Percentiles rank a stretch among this genome's conserved stretches.
phyloP scores from a whole-genome alignment of 1,140 invertebrate species.

The Apis mellifera region DNA sequence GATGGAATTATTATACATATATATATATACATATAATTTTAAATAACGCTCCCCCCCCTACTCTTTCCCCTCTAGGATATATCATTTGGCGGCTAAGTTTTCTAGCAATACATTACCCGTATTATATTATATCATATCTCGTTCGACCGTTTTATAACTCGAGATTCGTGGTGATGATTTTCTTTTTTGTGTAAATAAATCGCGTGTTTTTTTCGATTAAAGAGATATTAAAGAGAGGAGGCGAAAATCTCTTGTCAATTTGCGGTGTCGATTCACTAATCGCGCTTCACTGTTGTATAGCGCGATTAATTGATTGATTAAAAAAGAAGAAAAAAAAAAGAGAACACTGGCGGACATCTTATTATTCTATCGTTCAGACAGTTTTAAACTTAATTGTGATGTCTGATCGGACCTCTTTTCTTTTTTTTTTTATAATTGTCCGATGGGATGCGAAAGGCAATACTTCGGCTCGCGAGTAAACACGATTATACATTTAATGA shows the following conservation, averaged over 20 bases:
- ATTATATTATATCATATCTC: too few relatives aligned
- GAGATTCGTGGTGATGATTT: not conserved
- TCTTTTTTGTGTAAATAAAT: slow-evolving; percentile 45
- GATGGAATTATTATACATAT: not conserved
- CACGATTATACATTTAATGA: slow-evolving; percentile 58
- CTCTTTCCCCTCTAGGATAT: too few relatives aligned
- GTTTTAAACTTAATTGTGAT: slow-evolving; percentile 3
- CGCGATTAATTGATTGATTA: not conserved
- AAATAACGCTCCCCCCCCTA: too few relatives aligned
- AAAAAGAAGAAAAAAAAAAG: not conserved
- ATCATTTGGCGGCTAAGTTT: not conserved
- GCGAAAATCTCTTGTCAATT: slow-evolving; percentile 54
- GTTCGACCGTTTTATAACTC: slow-evolving; percentile 50
- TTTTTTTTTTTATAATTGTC: slow-evolving; percentile 26
- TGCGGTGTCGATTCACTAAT: slow-evolving; percentile 54
- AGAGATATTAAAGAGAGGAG: not conserved
- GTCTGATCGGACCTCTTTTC: slow-evolving; percentile 7
- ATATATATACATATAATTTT: too few relatives aligned
- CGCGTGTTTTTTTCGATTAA: not conserved
- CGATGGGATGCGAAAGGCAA: slow-evolving; percentile 55
- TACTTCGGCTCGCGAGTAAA: slow-evolving; percentile 45
- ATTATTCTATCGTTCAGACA: not conserved
- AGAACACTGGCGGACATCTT: too few relatives aligned
- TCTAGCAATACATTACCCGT: slow-evolving; percentile 29
- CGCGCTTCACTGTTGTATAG: not conserved